Conservation (phyloP, 2,113 vertebrate species). For the Gallinago paraguaiae region DNA sequence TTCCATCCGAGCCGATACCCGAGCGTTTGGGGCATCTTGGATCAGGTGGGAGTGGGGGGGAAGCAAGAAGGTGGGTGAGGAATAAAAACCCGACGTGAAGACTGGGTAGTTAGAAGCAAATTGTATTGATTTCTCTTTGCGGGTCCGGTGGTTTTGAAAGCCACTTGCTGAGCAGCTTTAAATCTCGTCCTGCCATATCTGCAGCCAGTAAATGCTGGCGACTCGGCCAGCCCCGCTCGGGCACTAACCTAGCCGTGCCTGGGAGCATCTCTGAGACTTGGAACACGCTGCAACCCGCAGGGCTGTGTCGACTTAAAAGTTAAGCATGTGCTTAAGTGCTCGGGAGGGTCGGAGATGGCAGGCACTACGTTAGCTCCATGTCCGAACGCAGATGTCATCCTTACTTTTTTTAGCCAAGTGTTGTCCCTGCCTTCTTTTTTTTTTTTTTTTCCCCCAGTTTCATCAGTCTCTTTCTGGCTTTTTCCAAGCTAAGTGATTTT, state of each 20-base stretch:
- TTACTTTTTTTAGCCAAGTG: background rate
- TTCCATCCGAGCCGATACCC: fast-evolving
- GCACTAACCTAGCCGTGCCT: background rate
- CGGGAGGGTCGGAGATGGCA: background rate
- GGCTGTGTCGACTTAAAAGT: slow-evolving; percentile 17
- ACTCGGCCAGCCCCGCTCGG: background rate
- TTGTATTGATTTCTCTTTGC: slow-evolving; percentile 47
- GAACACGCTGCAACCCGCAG: background rate
- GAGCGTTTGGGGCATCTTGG: background rate
- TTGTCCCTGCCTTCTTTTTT: background rate
- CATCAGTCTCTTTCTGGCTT: background rate
- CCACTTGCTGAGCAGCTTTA: slow-evolving; percentile 48
- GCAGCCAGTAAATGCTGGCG: background rate
- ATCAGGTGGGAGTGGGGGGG: background rate
- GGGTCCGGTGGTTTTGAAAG: slow-evolving; percentile 42
- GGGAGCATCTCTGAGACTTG: slow-evolving; percentile 8
- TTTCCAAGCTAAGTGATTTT: background rate
- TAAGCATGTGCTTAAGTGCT: slow-evolving; percentile 40
- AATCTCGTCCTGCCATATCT: slow-evolving; percentile 37
- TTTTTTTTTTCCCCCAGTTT: background rate
- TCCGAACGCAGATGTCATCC: background rate
- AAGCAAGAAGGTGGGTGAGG: background rate
- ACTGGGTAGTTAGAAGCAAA: slow-evolving; percentile 36
- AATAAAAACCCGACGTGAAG: background rate
- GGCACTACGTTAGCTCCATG: background rate